A percentile compares a stretch with the other conserved stretches of the same genome.
Conservation (phyloP, 2,888 invertebrate genomes). For the Arctia plantaginis region DNA sequence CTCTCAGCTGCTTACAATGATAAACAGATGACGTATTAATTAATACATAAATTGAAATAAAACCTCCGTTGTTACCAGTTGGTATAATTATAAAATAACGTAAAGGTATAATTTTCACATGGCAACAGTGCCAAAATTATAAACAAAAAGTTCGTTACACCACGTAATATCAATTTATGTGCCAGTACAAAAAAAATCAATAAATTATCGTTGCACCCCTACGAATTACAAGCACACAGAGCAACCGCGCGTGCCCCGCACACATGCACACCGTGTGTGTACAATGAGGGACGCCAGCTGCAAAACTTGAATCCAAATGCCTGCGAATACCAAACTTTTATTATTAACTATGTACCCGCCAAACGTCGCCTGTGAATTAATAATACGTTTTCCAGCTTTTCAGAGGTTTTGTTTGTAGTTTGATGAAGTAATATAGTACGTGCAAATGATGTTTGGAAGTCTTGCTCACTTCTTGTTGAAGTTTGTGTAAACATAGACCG, state of each 20-base stretch:
- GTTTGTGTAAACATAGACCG: constrained; percentile 4
- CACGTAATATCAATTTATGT: constrained; percentile 47
- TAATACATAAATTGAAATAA: background rate
- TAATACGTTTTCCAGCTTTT: constrained; percentile 38
- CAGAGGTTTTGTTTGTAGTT: constrained; percentile 38
- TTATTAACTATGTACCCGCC: constrained; percentile 53
- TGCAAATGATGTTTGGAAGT: constrained; percentile 26
- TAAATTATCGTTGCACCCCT: constrained; percentile 55
- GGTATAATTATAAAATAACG: constrained; percentile 19
- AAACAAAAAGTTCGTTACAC: constrained; percentile 44
- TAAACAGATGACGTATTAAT: constrained; percentile 7
- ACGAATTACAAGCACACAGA: constrained; percentile 51
- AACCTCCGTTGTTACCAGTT: constrained; percentile 1
- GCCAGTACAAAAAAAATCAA: constrained; percentile 44
- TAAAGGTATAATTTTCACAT: constrained; percentile 23
- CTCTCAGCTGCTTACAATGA: constrained; percentile 17
- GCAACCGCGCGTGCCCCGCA: constrained; percentile 53
- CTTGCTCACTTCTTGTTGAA: constrained; percentile 1
- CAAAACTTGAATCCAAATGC: constrained; percentile 76
- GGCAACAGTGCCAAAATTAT: constrained; percentile 31
- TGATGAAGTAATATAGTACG: constrained; percentile 32
- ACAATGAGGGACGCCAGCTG: constrained; percentile 78
- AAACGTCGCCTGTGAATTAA: constrained; percentile 43
- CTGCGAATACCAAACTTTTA: constrained; percentile 78
- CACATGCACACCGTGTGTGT: constrained; percentile 57